A percentile compares a stretch with the other conserved stretches of the same genome.
These are phyloP conservation scores for Ophthalmolycus amberensis DNA, from an alignment of 2,113 vertebrate genomes.

Conservation along the genomic window DNA sequence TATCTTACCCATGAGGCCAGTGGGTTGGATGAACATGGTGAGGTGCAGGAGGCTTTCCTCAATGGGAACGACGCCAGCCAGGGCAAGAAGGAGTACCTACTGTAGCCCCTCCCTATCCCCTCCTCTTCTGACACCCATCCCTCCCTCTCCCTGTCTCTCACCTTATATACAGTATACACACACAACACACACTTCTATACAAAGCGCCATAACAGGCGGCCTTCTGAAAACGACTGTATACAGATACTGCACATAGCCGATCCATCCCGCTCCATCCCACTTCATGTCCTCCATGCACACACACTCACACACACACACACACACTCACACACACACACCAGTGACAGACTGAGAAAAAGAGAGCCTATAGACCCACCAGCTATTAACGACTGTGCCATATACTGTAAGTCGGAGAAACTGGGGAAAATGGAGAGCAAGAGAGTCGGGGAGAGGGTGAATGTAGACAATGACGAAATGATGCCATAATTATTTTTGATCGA, in stretches of 20 bases:
- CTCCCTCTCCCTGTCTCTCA: slow-evolving; percentile 44
- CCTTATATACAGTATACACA: slow-evolving; percentile 71
- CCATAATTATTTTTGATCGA: slow-evolving; percentile 72
- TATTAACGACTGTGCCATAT: slow-evolving; percentile 74
- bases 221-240: slow-evolving; percentile 79
- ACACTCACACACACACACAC: slow-evolving; percentile 14
- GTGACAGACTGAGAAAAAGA: slow-evolving; percentile 55
- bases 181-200: slow-evolving; percentile 49
- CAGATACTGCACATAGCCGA: slow-evolving; percentile 70
- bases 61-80: slow-evolving; percentile 92
- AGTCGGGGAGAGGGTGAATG: slow-evolving; percentile 34
- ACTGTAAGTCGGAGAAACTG: slow-evolving; percentile 57
- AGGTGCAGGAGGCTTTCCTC: slow-evolving; percentile 94
- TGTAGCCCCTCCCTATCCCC: slow-evolving; percentile 81
- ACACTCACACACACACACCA: slow-evolving; percentile 7
- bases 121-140: slow-evolving; percentile 62
- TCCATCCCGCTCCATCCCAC: slow-evolving; percentile 58
- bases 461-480: slow-evolving; percentile 66
- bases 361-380: slow-evolving; percentile 67
- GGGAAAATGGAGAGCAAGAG: slow-evolving; percentile 3
- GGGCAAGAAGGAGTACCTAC: slow-evolving; percentile 95
- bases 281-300: slow-evolving; percentile 37
- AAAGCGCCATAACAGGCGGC: slow-evolving; percentile 71
- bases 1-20: slow-evolving; percentile 96
- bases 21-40: slow-evolving; percentile 92